A percentile compares a stretch with the other conserved stretches of the same genome.
Evolutionary conservation across 1,140 invertebrate genomes (phyloP).

Genomic region (Diorhabda carinulata): DNA sequence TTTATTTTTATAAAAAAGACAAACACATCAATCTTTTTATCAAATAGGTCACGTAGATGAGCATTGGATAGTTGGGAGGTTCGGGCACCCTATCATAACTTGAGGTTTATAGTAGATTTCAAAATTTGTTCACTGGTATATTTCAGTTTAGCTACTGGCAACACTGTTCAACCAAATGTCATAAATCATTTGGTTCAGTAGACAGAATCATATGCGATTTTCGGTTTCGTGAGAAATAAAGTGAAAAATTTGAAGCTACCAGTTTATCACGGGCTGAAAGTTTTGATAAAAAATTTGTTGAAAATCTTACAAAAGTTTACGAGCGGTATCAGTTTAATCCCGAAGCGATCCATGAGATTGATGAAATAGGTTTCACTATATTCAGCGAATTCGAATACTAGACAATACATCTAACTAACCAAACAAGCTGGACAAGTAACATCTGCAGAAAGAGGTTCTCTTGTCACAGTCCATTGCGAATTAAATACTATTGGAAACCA

Average conservation of each 20-base stretch:
- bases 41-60: background rate
- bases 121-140: background rate
- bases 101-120: background rate
- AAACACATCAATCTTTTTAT: too few species aligned
- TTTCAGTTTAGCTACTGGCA: background rate
- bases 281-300: background rate
- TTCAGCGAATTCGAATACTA: slow-evolving; percentile 43
- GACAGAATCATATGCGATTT: background rate
- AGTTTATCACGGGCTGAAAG: background rate
- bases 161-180: background rate
- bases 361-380: slow-evolving; percentile 41
- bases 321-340: background rate
- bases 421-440: slow-evolving; percentile 49
- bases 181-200: background rate
- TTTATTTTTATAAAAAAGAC: too few species aligned
- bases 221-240: background rate
- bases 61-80: background rate
- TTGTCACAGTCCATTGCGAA: slow-evolving; percentile 42
- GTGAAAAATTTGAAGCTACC: background rate
- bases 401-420: slow-evolving; percentile 39
- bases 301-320: background rate
- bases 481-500: slow-evolving; percentile 33
- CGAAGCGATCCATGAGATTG: slow-evolving; percentile 13
- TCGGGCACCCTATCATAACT: background rate
- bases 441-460: slow-evolving; percentile 49